Evolutionary conservation across 2,797 vertebrate genomes (phyloP).

Genomic region (Semotilus atromaculatus): DNA sequence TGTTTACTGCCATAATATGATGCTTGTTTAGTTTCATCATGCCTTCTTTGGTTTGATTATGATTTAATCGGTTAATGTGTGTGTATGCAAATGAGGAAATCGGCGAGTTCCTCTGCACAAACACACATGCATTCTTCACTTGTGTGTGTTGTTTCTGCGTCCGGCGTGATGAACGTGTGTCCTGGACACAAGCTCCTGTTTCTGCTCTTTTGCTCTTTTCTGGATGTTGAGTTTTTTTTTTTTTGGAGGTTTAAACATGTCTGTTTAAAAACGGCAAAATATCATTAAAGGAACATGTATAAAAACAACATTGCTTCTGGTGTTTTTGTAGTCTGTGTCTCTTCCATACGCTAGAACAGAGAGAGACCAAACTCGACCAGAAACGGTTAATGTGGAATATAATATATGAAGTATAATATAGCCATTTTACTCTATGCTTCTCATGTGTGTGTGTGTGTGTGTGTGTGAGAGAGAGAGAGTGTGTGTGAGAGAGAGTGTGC

Average conservation of each 20-base stretch:
- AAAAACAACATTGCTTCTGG: neutral
- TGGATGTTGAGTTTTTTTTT: neutral
- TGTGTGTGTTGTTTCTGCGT: neutral
- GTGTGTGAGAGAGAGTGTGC: no score
- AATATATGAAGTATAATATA: no score
- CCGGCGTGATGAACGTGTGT: neutral
- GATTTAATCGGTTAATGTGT: neutral
- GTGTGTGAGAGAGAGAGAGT: no score
- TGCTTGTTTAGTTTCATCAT: neutral
- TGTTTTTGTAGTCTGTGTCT: neutral
- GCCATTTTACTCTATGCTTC: no score
- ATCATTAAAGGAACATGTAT: constrained; percentile 20
- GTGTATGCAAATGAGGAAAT: neutral
- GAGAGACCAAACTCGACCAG: no score
- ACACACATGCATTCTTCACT: neutral
- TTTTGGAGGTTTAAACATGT: constrained; percentile 14
- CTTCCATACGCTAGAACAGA: no score
- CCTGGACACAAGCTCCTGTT: neutral
- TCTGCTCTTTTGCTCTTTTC: neutral
- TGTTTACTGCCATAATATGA: neutral
- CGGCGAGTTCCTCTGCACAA: neutral
- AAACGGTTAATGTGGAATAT: no score
- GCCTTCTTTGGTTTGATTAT: neutral
- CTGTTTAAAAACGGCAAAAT: neutral
- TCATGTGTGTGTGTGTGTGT: no score